phyloP scores from a whole-genome alignment of 2,113 vertebrate genomes.

The Malurus melanocephalus region DNA sequence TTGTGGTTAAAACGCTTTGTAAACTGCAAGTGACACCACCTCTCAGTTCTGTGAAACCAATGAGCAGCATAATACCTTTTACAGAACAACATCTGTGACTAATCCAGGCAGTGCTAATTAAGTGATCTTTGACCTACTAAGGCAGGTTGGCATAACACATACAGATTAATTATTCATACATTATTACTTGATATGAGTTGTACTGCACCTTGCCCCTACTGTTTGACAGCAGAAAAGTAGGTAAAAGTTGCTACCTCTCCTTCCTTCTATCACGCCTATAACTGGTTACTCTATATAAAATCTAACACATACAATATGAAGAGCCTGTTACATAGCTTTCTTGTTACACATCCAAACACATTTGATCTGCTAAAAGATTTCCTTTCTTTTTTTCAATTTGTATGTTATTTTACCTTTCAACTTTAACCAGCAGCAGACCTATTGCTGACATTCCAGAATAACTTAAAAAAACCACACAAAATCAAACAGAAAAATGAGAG shows the following conservation, averaged over 20 bases:
- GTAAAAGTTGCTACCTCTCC: constrained; percentile 1
- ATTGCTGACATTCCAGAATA: not conserved
- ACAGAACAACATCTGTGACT: not conserved
- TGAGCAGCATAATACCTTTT: not conserved
- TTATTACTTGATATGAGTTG: constrained; percentile 15
- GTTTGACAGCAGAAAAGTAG: constrained; percentile 1
- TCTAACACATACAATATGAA: not conserved
- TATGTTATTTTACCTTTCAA: not conserved
- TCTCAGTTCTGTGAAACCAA: not conserved
- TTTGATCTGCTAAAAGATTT: not conserved
- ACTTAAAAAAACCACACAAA: not conserved
- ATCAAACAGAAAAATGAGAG: not conserved
- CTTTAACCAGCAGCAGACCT: not conserved
- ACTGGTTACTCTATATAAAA: not conserved
- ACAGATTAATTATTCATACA: constrained; percentile 47
- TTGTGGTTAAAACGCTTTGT: not conserved
- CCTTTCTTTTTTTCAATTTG: not conserved
- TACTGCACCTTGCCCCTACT: not conserved
- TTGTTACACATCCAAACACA: not conserved
- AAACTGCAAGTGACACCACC: not conserved
- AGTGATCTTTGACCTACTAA: constrained; percentile 46
- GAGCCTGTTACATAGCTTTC: not conserved
- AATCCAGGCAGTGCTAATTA: constrained; percentile 16
- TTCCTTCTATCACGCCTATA: not conserved
- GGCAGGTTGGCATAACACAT: constrained; percentile 1